Conservation (phyloP, 2,888 invertebrate genomes). For the Drosophila dives region DNA sequence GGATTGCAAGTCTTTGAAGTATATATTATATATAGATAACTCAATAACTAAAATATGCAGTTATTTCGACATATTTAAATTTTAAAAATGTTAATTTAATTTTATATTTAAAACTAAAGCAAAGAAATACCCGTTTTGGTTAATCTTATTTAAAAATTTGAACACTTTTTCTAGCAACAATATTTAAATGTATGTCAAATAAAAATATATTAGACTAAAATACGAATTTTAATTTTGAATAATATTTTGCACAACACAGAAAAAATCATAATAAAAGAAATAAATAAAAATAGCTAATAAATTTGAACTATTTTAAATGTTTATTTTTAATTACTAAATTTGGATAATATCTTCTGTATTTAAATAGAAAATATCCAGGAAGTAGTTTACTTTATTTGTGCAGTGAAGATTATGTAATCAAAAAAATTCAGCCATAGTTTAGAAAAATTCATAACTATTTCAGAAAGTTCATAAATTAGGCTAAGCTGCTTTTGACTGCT, state of each 20-base stretch:
- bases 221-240: no score
- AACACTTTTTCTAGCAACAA: no score
- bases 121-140: no score
- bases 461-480: background rate
- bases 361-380: background rate
- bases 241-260: no score
- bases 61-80: rapidly evolving
- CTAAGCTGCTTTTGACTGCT: background rate
- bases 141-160: no score
- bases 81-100: background rate
- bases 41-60: background rate
- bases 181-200: no score
- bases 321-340: no score
- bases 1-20: background rate
- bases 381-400: background rate
- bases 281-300: no score
- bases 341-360: background rate
- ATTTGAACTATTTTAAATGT: no score
- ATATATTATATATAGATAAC: background rate
- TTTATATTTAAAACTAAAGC: no score
- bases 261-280: no score
- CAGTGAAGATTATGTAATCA: background rate
- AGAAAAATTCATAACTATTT: background rate
- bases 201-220: no score
- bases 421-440: background rate